Percentiles rank a stretch among this genome's conserved stretches.
Evolutionary conservation across 2,113 vertebrate species (phyloP).

Genomic region (Hydropotes inermis): DNA sequence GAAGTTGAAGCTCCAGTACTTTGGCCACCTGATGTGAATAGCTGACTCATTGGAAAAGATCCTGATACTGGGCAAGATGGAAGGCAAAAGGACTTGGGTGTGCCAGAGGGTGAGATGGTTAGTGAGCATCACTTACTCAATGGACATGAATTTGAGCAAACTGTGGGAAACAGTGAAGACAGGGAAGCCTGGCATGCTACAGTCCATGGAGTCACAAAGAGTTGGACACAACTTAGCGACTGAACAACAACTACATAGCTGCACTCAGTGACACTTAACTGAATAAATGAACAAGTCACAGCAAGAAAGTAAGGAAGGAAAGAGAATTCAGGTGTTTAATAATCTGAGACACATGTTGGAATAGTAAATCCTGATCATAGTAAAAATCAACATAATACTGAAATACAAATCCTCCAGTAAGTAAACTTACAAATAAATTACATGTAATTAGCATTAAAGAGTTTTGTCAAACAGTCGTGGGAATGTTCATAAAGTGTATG

Average conservation of each 20-base stretch:
- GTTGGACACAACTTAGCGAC: accelerated
- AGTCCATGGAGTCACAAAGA: background rate
- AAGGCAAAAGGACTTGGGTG: background rate
- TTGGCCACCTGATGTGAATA: background rate
- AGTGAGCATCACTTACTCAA: background rate
- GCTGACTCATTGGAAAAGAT: background rate
- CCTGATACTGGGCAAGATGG: background rate
- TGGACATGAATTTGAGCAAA: background rate
- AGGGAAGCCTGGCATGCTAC: background rate
- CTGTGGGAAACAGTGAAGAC: background rate
- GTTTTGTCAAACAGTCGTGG: background rate
- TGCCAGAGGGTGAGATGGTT: background rate
- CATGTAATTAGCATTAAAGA: slow-evolving; percentile 33
- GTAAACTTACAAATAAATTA: slow-evolving; percentile 49
- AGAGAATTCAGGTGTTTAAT: background rate
- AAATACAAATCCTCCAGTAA: slow-evolving; percentile 24
- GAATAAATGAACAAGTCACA: background rate
- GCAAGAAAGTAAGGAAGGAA: no score
- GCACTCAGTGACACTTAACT: accelerated
- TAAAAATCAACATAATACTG: slow-evolving; percentile 15
- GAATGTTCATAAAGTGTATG: background rate
- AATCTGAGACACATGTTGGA: background rate
- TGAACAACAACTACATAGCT: background rate
- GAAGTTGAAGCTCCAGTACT: background rate
- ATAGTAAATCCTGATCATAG: background rate